Conservation (phyloP, 1,140 invertebrate species). For the Cydia amplana region DNA sequence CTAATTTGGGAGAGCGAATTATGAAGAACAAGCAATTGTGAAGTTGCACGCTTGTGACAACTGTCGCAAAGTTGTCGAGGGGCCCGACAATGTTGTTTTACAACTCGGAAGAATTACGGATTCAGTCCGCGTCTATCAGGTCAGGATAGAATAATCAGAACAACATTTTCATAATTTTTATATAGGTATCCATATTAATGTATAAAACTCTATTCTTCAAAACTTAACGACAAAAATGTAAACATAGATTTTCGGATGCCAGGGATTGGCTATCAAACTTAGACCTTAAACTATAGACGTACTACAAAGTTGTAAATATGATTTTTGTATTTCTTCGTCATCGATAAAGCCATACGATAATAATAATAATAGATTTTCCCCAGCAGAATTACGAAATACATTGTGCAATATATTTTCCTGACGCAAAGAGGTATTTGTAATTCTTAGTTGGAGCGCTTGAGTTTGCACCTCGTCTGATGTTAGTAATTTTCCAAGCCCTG, state of each 20-base stretch:
- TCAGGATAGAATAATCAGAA: background rate
- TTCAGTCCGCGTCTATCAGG: slow-evolving; percentile 5
- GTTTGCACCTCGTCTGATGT: background rate
- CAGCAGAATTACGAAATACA: too few relatives aligned
- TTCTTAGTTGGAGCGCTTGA: background rate
- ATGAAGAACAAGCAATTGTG: slow-evolving; percentile 19
- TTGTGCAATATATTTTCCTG: too few relatives aligned
- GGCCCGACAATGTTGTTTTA: slow-evolving; percentile 8
- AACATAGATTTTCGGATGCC: background rate
- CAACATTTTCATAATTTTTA: background rate
- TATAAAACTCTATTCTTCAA: background rate
- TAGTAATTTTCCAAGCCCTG: background rate
- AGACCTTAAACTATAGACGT: too few relatives aligned
- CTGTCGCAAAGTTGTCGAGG: background rate
- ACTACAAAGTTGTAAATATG: too few relatives aligned
- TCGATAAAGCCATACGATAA: too few relatives aligned
- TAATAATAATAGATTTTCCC: too few relatives aligned
- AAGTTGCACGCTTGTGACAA: slow-evolving; percentile 25
- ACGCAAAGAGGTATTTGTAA: too few relatives aligned
- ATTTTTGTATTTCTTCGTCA: too few relatives aligned
- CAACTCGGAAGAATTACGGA: slow-evolving; percentile 20
- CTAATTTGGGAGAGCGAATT: background rate
- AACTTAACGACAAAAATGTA: background rate
- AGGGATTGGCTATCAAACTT: too few relatives aligned
- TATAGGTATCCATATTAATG: background rate